Evolutionary conservation across 1,140 invertebrate genomes (phyloP).

Genomic region (Drosophila kohkoa): DNA sequence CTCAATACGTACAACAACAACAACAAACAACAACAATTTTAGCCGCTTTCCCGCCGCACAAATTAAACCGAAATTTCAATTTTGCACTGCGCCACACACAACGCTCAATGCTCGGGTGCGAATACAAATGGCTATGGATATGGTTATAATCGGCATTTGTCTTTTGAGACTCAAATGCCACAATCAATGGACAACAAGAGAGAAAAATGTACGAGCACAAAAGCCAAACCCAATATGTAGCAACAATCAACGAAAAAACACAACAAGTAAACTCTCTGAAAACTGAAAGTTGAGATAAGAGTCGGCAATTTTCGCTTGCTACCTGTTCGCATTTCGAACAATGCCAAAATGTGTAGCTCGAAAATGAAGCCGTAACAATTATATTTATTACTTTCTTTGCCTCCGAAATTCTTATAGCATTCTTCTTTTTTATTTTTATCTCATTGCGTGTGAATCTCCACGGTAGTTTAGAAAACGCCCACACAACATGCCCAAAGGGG

Average conservation of each 20-base stretch:
- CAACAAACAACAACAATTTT: slow-evolving; percentile 51
- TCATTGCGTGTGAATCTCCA: slow-evolving; percentile 60
- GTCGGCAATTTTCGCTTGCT: slow-evolving; percentile 40
- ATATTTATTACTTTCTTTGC: slow-evolving; percentile 29
- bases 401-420: slow-evolving; percentile 24
- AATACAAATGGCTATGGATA: slow-evolving; percentile 42
- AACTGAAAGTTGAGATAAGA: slow-evolving; percentile 44
- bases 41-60: slow-evolving; percentile 68
- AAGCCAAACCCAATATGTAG: slow-evolving; percentile 1
- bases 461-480: slow-evolving; percentile 59
- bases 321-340: slow-evolving; percentile 35
- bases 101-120: slow-evolving; percentile 1
- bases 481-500: slow-evolving; percentile 62
- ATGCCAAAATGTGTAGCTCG: too few relatives aligned
- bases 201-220: slow-evolving; percentile 10
- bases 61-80: slow-evolving; percentile 71
- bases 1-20: background rate
- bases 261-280: background rate
- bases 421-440: slow-evolving; percentile 50
- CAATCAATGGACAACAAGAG: slow-evolving; percentile 37
- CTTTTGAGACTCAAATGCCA: slow-evolving; percentile 45
- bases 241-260: slow-evolving; percentile 12
- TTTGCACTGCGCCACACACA: slow-evolving; percentile 68
- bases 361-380: slow-evolving; percentile 54
- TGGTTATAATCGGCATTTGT: slow-evolving; percentile 48